Evolutionary conservation across 2,113 vertebrate genomes (phyloP).

Genomic region (Atrichornis clamosus): DNA sequence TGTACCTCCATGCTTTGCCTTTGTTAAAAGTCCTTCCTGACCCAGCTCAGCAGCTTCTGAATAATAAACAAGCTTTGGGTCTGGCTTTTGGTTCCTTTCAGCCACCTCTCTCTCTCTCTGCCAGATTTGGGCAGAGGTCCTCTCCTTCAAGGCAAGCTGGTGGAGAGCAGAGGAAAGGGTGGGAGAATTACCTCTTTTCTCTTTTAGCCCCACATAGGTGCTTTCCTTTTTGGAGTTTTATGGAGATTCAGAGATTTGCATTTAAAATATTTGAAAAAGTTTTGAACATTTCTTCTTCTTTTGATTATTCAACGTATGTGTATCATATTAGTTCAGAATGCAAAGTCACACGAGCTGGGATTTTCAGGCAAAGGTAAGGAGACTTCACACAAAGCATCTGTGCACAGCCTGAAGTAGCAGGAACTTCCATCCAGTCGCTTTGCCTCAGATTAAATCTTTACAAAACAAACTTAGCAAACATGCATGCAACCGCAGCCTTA

Average conservation of each 20-base stretch:
- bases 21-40: neutral
- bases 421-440: neutral
- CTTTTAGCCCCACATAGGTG: neutral
- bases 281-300: neutral
- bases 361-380: neutral
- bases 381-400: neutral
- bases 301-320: neutral
- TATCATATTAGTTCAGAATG: neutral
- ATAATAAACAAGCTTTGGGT: neutral
- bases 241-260: neutral
- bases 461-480: slow-evolving; percentile 28
- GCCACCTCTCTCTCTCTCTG: neutral
- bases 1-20: neutral
- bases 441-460: slow-evolving; percentile 9
- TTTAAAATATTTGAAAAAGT: neutral
- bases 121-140: neutral
- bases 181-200: neutral
- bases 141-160: neutral
- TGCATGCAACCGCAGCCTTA: neutral
- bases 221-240: neutral
- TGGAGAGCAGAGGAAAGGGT: neutral
- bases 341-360: rapidly evolving
- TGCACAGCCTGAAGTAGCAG: neutral
- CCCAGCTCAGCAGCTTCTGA: neutral
- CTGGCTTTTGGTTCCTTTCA: neutral